phyloP scores from a whole-genome alignment of 1,140 invertebrate genomes.

The Nasonia giraulti region DNA sequence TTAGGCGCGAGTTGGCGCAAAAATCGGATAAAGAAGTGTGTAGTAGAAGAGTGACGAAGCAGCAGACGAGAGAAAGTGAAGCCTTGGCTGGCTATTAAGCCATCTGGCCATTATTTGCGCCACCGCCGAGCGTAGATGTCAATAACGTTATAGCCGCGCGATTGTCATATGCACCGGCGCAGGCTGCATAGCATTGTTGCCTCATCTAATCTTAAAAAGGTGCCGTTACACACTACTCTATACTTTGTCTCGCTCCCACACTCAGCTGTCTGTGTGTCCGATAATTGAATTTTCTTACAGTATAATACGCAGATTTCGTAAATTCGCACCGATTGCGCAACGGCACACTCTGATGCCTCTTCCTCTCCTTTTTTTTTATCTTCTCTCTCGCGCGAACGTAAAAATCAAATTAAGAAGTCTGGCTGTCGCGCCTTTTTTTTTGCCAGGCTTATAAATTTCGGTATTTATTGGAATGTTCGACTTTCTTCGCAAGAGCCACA shows the following conservation, averaged over 20 bases:
- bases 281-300: conserved; percentile 11
- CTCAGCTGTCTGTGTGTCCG: not conserved
- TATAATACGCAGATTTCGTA: conserved; percentile 12
- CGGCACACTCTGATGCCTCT: no score
- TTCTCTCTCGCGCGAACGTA: not conserved
- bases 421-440: not conserved
- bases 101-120: conserved; percentile 49
- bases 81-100: conserved; percentile 39
- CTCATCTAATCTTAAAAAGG: conserved; percentile 41
- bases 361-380: no score
- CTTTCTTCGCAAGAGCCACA: not conserved
- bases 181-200: not conserved
- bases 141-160: conserved; percentile 24
- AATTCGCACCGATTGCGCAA: conserved; percentile 33
- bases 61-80: conserved; percentile 43
- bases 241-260: not conserved
- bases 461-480: conserved; percentile 30
- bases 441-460: conserved; percentile 26
- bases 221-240: conserved; percentile 9
- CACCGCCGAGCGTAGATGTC: conserved; percentile 41
- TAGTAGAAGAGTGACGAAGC: conserved; percentile 27
- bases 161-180: conserved; percentile 36
- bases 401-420: conserved; percentile 29
- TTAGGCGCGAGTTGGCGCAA: no score
- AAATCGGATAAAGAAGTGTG: no score